Percentiles rank a stretch among this genome's conserved stretches.
These are phyloP conservation scores for Sceliomorpha sp. DNA, from an alignment of 2,888 invertebrate genomes.

Conservation along the genomic window DNA sequence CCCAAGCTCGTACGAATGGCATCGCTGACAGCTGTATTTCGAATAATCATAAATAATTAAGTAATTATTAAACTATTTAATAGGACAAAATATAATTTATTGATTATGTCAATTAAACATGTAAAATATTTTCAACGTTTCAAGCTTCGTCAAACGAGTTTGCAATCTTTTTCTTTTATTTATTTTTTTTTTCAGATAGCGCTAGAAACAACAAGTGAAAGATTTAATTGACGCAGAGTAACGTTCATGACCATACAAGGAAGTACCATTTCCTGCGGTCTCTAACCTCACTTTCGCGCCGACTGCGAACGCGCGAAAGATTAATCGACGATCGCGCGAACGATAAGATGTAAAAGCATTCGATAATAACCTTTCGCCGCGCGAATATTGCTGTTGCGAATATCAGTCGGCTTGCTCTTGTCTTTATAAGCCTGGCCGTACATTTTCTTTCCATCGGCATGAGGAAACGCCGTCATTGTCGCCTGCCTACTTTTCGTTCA, in stretches of 20 bases:
- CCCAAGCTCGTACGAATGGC: conserved; percentile 99
- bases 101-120: too few relatives aligned
- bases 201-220: not conserved
- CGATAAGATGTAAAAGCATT: conserved; percentile 1
- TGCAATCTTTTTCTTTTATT: too few relatives aligned
- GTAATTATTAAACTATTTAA: not conserved
- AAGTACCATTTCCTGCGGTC: conserved; percentile 42
- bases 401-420: conserved; percentile 96
- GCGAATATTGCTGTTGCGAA: conserved; percentile 96
- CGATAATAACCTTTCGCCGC: conserved; percentile 94
- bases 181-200: too few relatives aligned
- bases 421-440: conserved; percentile 94
- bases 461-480: too few relatives aligned
- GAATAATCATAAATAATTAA: conserved; percentile 68
- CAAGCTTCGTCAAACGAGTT: too few relatives aligned
- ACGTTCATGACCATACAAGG: conserved; percentile 63
- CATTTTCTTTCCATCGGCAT: too few relatives aligned
- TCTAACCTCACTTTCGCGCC: conserved; percentile 33
- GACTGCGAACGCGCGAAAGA: not conserved
- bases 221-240: not conserved
- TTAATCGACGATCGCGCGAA: too few relatives aligned
- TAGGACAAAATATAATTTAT: too few relatives aligned
- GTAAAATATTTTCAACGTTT: too few relatives aligned
- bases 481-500: too few relatives aligned
- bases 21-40: conserved; percentile 95